Evolutionary conservation across 2,797 vertebrate genomes (phyloP).

Genomic region (Cryptoblepharus egeriae): DNA sequence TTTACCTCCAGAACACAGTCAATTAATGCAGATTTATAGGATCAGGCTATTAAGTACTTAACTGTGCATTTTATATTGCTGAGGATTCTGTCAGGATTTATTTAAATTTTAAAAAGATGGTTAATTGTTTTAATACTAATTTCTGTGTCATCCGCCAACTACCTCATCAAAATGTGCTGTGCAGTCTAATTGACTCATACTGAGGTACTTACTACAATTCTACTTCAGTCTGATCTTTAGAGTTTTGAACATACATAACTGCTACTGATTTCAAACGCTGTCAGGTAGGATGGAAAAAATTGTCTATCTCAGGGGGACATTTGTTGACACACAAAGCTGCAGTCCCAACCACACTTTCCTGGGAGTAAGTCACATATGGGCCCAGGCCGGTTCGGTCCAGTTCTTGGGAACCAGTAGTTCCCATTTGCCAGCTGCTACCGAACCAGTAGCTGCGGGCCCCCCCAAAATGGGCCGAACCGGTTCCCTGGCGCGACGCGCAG

Average conservation of each 20-base stretch:
- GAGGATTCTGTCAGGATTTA: conserved; percentile 3
- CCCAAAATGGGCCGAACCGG: too few species aligned
- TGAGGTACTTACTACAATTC: background rate
- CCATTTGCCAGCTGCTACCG: too few species aligned
- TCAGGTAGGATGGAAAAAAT: too few species aligned
- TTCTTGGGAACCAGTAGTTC: too few species aligned
- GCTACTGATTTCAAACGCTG: rapidly evolving
- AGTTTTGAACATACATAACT: background rate
- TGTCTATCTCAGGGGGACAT: too few species aligned
- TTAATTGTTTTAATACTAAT: conserved; percentile 14
- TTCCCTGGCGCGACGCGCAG: too few species aligned
- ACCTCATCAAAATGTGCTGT: background rate
- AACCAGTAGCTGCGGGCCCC: too few species aligned
- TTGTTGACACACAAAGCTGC: too few species aligned
- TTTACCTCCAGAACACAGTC: background rate
- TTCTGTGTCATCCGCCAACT: background rate
- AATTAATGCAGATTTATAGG: conserved; percentile 3
- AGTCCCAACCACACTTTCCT: too few species aligned
- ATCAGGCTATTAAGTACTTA: conserved; percentile 4
- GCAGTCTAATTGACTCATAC: background rate
- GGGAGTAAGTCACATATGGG: too few species aligned
- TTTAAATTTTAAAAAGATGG: background rate
- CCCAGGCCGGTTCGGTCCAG: too few species aligned
- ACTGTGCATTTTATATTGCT: conserved; percentile 10
- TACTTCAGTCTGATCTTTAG: background rate